phyloP scores from a whole-genome alignment of 92 coral and sea anemone species.

The Nematostella vectensis region DNA sequence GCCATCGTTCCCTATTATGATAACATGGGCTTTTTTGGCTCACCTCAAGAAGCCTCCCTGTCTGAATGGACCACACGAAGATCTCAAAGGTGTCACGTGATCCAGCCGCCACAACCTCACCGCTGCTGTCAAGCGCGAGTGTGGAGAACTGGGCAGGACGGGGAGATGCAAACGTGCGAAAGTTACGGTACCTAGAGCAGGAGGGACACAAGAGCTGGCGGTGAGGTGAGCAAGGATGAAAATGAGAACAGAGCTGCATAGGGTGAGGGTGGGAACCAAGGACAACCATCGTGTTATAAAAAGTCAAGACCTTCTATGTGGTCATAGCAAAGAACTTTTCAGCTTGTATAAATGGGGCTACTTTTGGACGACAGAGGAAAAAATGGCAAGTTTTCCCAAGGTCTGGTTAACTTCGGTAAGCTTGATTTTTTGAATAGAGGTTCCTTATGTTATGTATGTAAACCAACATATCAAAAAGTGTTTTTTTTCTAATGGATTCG shows the following conservation, averaged over 20 bases:
- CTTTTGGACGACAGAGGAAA: no score
- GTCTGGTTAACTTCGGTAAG: no score
- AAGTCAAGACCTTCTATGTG: background rate
- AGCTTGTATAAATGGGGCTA: no score
- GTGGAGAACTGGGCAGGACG: conserved; percentile 94
- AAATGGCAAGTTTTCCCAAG: no score
- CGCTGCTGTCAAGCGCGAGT: conserved; percentile 82
- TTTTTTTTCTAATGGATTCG: no score
- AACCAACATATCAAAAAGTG: no score
- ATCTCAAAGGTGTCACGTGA: conserved; percentile 92
- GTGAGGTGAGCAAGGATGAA: background rate
- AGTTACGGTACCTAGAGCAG: conserved; percentile 78
- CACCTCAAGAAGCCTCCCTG: conserved; percentile 88
- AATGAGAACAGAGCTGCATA: background rate
- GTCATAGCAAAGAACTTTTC: no score
- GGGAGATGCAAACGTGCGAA: conserved; percentile 91
- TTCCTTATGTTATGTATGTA: no score
- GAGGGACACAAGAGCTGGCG: background rate
- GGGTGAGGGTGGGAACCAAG: no score
- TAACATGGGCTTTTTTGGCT: no score
- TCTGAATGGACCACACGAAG: conserved; percentile 94
- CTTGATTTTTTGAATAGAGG: no score
- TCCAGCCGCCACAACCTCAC: conserved; percentile 91
- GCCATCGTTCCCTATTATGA: no score
- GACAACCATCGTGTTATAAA: background rate